phyloP scores from a whole-genome alignment of 2,797 vertebrate species.

The Varecia variegata region DNA sequence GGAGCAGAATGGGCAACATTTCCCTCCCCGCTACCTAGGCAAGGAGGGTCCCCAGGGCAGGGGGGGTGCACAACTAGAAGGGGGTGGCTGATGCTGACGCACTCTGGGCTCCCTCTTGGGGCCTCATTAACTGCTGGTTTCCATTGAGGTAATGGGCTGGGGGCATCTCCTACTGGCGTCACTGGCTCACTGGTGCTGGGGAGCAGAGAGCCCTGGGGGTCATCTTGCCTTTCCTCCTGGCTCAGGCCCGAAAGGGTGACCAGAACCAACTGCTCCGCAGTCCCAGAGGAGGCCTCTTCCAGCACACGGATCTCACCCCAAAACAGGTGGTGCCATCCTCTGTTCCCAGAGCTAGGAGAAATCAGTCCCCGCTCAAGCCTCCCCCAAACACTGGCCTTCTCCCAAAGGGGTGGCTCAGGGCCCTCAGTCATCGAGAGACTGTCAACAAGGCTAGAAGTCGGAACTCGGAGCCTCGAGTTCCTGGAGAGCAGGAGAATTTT shows the following conservation, averaged over 20 bases:
- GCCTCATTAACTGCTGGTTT: conserved; percentile 67
- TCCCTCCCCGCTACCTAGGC: background rate
- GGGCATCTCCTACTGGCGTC: conserved; percentile 58
- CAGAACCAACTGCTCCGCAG: background rate
- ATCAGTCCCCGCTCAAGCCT: background rate
- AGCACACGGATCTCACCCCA: background rate
- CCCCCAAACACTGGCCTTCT: background rate
- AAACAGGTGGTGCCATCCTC: background rate
- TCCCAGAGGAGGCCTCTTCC: background rate
- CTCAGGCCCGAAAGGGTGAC: background rate
- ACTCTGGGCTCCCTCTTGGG: conserved; percentile 41
- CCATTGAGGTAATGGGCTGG: conserved; percentile 64
- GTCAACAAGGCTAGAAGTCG: background rate
- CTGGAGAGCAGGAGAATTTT: conserved; percentile 67
- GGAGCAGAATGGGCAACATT: background rate
- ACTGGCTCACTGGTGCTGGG: conserved; percentile 7
- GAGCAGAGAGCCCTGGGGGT: conserved; percentile 7
- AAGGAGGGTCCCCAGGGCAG: conserved; percentile 16
- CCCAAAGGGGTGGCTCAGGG: background rate
- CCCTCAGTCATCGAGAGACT: background rate
- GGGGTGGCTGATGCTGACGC: conserved; percentile 52
- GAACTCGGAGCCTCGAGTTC: background rate
- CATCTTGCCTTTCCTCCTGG: background rate
- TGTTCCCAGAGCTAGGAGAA: background rate
- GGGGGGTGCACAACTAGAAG: background rate